Evolutionary conservation across 2,888 invertebrate species (phyloP).

Genomic region (Drosophila anceps): DNA sequence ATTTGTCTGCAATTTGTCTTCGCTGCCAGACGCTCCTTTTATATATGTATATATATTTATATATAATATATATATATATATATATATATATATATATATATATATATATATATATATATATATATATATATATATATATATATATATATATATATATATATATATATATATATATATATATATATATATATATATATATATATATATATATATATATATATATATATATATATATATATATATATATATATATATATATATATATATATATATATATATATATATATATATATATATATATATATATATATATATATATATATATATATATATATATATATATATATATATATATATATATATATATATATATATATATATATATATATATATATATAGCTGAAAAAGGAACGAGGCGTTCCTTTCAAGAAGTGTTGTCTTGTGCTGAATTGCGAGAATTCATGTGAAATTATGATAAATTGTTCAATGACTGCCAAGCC

Average conservation of each 20-base stretch:
- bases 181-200: conserved; percentile 11
- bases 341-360: conserved; percentile 18
- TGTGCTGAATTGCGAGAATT: conserved; percentile 63
- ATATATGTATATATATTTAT: no score
- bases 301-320: conserved; percentile 10
- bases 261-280: conserved; percentile 2
- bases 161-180: conserved; percentile 11
- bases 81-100: conserved; percentile 1
- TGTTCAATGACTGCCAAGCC: conserved; percentile 50
- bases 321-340: conserved; percentile 1
- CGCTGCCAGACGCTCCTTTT: conserved; percentile 40
- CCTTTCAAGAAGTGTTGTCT: conserved; percentile 30
- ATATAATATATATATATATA: conserved; percentile 21
- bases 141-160: not conserved
- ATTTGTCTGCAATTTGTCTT: conserved; percentile 75
- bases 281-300: conserved; percentile 18
- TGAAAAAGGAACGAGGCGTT: conserved; percentile 22
- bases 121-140: not conserved
- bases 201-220: conserved; percentile 7
- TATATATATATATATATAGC: not conserved
- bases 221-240: not conserved
- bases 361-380: not conserved
- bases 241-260: conserved; percentile 13
- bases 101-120: conserved; percentile 19
- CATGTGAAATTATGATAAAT: conserved; percentile 72